These are phyloP conservation scores for Ochotona princeps DNA, from an alignment of 2,113 vertebrate genomes.

Conservation along the genomic window DNA sequence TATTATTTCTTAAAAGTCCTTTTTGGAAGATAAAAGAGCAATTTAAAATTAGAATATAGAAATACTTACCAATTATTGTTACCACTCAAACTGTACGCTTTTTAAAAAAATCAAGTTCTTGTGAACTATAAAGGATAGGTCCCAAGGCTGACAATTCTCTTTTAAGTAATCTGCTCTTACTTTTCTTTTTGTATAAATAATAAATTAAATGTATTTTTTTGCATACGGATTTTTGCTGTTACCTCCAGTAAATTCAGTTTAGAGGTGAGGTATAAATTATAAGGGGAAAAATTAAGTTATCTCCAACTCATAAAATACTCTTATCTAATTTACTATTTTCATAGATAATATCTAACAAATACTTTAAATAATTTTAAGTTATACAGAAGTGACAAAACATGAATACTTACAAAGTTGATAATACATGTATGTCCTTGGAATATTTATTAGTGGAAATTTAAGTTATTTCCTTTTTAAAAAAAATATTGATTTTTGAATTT, in stretches of 20 bases:
- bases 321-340: slow-evolving; percentile 14
- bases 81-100: slow-evolving; percentile 19
- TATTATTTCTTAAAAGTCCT: slow-evolving; percentile 40
- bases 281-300: slow-evolving; percentile 14
- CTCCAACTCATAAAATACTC: background rate
- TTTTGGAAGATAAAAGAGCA: slow-evolving; percentile 33
- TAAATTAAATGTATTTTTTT: slow-evolving; percentile 23
- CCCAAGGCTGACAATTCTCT: background rate
- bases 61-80: background rate
- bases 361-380: background rate
- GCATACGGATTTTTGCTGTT: background rate
- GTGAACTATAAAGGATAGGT: background rate
- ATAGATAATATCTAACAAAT: slow-evolving; percentile 1
- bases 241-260: slow-evolving; percentile 33
- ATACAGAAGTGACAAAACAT: slow-evolving; percentile 31
- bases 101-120: background rate
- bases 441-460: slow-evolving; percentile 37
- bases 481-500: no score
- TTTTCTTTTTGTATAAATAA: slow-evolving; percentile 35
- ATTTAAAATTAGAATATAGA: slow-evolving; percentile 62
- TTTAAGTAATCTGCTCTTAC: background rate
- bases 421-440: background rate
- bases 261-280: background rate
- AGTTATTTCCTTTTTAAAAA: no score
- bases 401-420: background rate